A percentile compares a stretch with the other conserved stretches of the same genome.
Conservation (phyloP, 2,888 invertebrate species). For the Agonopterix heracliana region DNA sequence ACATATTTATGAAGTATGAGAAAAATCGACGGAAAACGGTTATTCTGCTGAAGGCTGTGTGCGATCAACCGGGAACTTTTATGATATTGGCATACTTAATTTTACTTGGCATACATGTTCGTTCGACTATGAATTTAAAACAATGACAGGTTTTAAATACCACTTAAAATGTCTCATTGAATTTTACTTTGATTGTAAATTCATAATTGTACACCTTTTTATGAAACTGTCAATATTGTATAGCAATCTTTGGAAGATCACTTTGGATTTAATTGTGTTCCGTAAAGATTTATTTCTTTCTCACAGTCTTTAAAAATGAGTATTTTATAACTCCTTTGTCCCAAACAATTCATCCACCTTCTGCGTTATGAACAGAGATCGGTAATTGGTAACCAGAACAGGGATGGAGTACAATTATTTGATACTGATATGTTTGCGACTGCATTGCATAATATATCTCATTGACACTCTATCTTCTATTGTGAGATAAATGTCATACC, state of each 20-base stretch:
- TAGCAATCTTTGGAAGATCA: no score
- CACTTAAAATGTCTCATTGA: background rate
- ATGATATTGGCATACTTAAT: slow-evolving; percentile 75
- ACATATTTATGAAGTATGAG: slow-evolving; percentile 41
- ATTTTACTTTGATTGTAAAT: background rate
- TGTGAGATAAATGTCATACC: no score
- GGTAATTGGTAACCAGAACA: background rate
- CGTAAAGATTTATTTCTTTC: background rate
- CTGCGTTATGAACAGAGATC: background rate
- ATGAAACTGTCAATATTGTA: no score
- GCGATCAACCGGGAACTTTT: slow-evolving; percentile 59
- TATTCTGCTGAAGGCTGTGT: slow-evolving; percentile 59
- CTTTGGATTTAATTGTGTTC: no score
- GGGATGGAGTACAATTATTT: no score
- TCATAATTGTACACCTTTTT: background rate
- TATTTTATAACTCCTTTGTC: background rate
- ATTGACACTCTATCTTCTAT: no score
- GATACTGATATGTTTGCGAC: no score
- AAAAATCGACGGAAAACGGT: slow-evolving; percentile 70
- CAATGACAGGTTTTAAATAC: slow-evolving; percentile 10
- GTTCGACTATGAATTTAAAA: slow-evolving; percentile 42
- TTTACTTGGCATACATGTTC: slow-evolving; percentile 67
- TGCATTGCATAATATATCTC: no score
- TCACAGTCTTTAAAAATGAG: background rate
- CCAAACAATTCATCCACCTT: background rate